Conservation (phyloP, 2,797 vertebrate species). For the Centropyge bicolor region DNA sequence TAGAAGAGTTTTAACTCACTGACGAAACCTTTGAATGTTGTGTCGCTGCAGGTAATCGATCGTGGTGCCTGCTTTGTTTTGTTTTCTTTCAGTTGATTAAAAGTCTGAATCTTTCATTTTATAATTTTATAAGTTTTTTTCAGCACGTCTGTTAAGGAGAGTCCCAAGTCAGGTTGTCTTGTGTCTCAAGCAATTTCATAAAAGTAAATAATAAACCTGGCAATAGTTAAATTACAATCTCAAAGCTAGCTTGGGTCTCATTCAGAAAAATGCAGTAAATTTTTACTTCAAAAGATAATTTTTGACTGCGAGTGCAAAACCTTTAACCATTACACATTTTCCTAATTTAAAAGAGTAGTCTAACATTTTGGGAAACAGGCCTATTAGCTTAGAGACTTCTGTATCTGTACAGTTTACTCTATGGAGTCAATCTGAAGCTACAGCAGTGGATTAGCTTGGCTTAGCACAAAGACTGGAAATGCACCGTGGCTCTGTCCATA, state of each 20-base stretch:
- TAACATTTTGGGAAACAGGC: fast-evolving
- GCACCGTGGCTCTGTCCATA: too few species aligned
- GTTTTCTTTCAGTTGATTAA: slow-evolving; percentile 43
- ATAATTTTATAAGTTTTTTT: background rate
- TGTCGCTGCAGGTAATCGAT: background rate
- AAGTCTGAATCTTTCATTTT: background rate
- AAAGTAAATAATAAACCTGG: too few species aligned
- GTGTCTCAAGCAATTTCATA: too few species aligned
- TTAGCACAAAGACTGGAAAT: too few species aligned
- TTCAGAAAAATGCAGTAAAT: background rate
- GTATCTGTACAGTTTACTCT: too few species aligned
- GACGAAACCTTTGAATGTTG: slow-evolving; percentile 11
- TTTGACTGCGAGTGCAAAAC: background rate
- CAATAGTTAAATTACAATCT: background rate
- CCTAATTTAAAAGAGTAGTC: background rate
- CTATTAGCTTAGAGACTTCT: background rate
- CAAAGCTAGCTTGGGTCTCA: background rate
- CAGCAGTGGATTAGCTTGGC: too few species aligned
- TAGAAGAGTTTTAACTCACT: background rate
- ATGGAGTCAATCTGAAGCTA: too few species aligned
- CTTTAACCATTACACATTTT: background rate
- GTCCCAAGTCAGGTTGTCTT: too few species aligned
- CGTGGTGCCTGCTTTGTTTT: slow-evolving; percentile 39
- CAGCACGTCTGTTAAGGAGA: background rate
- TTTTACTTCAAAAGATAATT: background rate